Conservation (phyloP, 2,113 vertebrate species). For the Myxocyprinus asiaticus region DNA sequence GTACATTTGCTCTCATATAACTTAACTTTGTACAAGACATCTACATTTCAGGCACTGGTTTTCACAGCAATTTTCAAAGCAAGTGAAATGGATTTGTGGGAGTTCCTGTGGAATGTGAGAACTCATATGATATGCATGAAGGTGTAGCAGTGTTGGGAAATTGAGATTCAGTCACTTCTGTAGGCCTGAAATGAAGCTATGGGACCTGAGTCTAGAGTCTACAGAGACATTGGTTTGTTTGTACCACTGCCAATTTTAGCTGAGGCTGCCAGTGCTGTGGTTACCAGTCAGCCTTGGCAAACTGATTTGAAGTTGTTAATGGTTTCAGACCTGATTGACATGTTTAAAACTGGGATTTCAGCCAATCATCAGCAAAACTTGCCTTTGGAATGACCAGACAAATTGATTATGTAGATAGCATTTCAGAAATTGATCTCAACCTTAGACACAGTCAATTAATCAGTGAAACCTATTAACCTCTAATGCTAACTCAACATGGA, state of each 20-base stretch:
- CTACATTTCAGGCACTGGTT: not conserved
- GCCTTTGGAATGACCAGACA: not conserved
- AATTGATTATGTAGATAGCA: slow-evolving; percentile 26
- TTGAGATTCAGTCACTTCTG: too few species aligned
- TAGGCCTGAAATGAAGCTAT: slow-evolving; percentile 9
- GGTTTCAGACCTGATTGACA: slow-evolving; percentile 28
- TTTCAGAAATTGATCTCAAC: slow-evolving; percentile 28
- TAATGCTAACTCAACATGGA: slow-evolving; percentile 14
- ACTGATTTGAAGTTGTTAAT: slow-evolving; percentile 27
- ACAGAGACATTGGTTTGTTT: slow-evolving; percentile 14
- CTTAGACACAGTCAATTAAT: slow-evolving; percentile 25
- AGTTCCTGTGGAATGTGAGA: slow-evolving; percentile 5
- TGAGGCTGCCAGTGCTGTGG: slow-evolving; percentile 9
- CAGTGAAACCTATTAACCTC: slow-evolving; percentile 23
- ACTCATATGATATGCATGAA: slow-evolving; percentile 12
- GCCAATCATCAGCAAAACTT: slow-evolving; percentile 11
- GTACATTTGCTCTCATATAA: too few species aligned
- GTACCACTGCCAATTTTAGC: slow-evolving; percentile 15
- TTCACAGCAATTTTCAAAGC: not conserved
- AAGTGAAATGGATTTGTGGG: slow-evolving; percentile 8
- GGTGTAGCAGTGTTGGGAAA: not conserved
- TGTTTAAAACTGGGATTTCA: slow-evolving; percentile 1
- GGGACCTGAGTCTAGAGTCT: slow-evolving; percentile 5
- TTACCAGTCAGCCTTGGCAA: slow-evolving; percentile 12
- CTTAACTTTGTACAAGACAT: too few species aligned